Evolutionary conservation across 1,140 invertebrate species (phyloP).

Genomic region (Aphaenogaster rudis): DNA sequence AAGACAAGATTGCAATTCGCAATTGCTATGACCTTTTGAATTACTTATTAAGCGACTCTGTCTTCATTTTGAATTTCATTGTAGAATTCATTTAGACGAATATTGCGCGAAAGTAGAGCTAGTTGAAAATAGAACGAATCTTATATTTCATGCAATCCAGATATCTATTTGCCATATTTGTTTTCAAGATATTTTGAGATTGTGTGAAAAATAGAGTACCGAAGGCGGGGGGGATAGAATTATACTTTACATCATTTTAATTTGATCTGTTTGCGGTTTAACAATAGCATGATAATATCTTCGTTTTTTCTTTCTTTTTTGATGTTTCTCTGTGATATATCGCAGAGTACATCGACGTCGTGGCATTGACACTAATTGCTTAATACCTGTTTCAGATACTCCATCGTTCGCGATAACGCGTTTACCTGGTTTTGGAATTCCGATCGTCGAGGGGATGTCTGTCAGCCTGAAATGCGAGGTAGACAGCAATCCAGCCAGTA

Average conservation of each 20-base stretch:
- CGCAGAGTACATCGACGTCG: conserved; percentile 50
- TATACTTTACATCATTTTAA: conserved; percentile 3
- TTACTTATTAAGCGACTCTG: conserved; percentile 40
- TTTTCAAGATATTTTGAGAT: background rate
- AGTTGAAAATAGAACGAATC: background rate
- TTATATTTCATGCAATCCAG: background rate
- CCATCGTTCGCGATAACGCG: conserved; percentile 96
- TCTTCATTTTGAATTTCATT: conserved; percentile 37
- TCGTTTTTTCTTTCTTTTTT: background rate
- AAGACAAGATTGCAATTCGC: conserved; percentile 46
- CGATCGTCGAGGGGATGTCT: conserved; percentile 93
- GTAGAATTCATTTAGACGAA: conserved; percentile 10
- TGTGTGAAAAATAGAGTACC: background rate
- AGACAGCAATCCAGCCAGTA: conserved; percentile 95
- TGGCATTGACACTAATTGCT: conserved; percentile 73
- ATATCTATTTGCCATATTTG: too few relatives aligned
- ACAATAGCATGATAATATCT: background rate
- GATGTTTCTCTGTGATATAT: background rate
- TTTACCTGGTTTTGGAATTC: conserved; percentile 95
- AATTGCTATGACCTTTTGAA: conserved; percentile 13
- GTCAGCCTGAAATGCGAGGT: conserved; percentile 96
- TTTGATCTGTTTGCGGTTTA: background rate
- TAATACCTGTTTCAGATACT: conserved; percentile 90
- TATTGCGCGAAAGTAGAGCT: background rate
- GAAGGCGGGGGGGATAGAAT: background rate